Conservation (phyloP, 2,113 vertebrate genomes). For the Spermophilus dauricus region DNA sequence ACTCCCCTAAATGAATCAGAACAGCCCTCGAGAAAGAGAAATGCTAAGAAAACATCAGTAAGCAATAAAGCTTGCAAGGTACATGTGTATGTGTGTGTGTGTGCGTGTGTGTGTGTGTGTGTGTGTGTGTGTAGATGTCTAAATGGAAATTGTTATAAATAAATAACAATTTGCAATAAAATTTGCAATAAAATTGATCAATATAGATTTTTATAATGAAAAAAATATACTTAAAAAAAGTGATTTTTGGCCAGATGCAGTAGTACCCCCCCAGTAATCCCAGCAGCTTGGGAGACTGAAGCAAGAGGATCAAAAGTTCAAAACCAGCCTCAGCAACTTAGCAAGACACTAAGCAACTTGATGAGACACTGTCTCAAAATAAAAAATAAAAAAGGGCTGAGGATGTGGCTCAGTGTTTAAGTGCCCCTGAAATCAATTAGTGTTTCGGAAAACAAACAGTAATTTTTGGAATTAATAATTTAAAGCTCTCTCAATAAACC, state of each 20-base stretch:
- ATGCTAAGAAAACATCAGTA: neutral
- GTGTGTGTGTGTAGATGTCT: neutral
- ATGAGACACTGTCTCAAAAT: too few species aligned
- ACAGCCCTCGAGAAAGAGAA: neutral
- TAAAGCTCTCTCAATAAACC: neutral
- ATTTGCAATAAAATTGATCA: neutral
- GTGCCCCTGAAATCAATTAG: too few species aligned
- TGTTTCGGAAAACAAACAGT: neutral
- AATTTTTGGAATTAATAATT: neutral
- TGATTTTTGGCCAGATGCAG: neutral
- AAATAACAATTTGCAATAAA: neutral
- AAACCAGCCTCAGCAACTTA: too few species aligned
- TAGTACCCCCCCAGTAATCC: too few species aligned
- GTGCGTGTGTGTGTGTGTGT: neutral
- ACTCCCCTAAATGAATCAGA: neutral
- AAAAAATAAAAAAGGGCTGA: too few species aligned
- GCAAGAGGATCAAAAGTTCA: too few species aligned
- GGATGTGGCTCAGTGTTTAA: too few species aligned
- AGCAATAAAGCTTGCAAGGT: neutral
- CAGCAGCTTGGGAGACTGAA: too few species aligned
- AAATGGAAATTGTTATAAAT: neutral
- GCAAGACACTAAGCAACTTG: too few species aligned
- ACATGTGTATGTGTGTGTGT: accelerated
- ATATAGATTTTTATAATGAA: neutral
- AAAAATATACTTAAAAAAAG: neutral